Evolutionary conservation across 2,113 vertebrate genomes (phyloP).

Genomic region (Pampusana beccarii): DNA sequence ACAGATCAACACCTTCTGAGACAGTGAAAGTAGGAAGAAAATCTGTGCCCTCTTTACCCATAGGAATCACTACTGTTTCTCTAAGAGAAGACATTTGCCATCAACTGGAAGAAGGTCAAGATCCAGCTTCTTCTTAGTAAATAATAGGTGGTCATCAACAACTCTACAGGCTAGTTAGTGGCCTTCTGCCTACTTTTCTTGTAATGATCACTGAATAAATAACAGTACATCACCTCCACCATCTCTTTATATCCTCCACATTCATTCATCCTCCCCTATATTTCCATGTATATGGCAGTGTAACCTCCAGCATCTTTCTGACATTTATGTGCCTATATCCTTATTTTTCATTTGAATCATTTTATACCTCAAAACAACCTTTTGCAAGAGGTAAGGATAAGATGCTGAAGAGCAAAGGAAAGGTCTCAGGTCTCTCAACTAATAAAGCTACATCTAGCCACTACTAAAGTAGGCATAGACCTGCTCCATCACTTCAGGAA

Average conservation of each 20-base stretch:
- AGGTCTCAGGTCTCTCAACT: background rate
- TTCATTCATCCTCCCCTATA: background rate
- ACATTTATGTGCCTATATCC: background rate
- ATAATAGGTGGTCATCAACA: background rate
- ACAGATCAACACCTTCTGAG: background rate
- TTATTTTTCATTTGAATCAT: background rate
- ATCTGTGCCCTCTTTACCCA: background rate
- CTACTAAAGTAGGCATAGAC: background rate
- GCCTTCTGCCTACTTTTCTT: background rate
- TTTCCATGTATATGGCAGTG: background rate
- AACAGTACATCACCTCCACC: rapidly evolving
- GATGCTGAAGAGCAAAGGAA: background rate
- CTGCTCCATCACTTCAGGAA: background rate
- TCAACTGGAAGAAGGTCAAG: background rate
- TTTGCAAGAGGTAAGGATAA: background rate
- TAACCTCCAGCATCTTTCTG: background rate
- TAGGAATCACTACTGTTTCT: background rate
- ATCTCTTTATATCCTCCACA: background rate
- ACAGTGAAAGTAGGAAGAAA: background rate
- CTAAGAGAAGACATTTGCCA: background rate
- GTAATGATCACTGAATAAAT: background rate
- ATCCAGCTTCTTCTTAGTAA: background rate
- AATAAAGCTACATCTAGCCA: background rate
- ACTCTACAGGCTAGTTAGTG: background rate
- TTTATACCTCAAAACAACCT: background rate